Percentiles rank a stretch among this genome's conserved stretches.
phyloP scores from a whole-genome alignment of 2,113 vertebrate species.

The Forbesichthys papilliferus region DNA sequence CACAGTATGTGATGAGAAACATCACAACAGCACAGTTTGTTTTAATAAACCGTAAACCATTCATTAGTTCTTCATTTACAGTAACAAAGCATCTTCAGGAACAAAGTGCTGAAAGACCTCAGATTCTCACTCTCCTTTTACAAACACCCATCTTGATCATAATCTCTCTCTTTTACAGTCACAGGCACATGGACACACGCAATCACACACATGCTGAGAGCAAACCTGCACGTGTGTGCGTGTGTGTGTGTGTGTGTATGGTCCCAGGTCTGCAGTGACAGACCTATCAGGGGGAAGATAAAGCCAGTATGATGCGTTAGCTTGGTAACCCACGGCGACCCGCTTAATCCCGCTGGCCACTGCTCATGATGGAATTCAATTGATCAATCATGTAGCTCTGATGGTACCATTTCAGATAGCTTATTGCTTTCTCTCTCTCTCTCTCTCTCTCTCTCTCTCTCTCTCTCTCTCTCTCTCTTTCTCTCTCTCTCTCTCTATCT shows the following conservation, averaged over 20 bases:
- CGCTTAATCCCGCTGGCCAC: conserved; percentile 99
- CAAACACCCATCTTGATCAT: conserved; percentile 65
- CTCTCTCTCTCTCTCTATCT: conserved; percentile 67
- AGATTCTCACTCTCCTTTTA: conserved; percentile 26
- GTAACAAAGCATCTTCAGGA: too few species aligned
- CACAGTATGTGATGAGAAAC: too few species aligned
- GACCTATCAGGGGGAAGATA: conserved; percentile 97
- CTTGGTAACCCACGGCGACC: conserved; percentile 96
- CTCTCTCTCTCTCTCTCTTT: conserved; percentile 15
- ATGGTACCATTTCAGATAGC: conserved; percentile 99
- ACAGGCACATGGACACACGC: conserved; percentile 15
- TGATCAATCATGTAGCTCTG: conserved; percentile 99
- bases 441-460: conserved; percentile 38
- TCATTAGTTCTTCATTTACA: too few species aligned
- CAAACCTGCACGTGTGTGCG: conserved; percentile 15
- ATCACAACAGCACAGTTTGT: too few species aligned
- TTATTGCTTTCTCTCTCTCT: conserved; percentile 97
- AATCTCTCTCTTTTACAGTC: conserved; percentile 58
- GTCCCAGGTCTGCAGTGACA: conserved; percentile 94
- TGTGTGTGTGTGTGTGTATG: conserved; percentile 78
- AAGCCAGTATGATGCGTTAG: conserved; percentile 97
- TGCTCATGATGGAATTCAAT: conserved; percentile 99
- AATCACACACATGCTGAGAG: conserved; percentile 14
- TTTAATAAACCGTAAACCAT: too few species aligned
- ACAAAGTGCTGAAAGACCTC: conserved; percentile 4